These are phyloP conservation scores for Drosophila parvula DNA, from an alignment of 1,140 invertebrate genomes.

Conservation along the genomic window DNA sequence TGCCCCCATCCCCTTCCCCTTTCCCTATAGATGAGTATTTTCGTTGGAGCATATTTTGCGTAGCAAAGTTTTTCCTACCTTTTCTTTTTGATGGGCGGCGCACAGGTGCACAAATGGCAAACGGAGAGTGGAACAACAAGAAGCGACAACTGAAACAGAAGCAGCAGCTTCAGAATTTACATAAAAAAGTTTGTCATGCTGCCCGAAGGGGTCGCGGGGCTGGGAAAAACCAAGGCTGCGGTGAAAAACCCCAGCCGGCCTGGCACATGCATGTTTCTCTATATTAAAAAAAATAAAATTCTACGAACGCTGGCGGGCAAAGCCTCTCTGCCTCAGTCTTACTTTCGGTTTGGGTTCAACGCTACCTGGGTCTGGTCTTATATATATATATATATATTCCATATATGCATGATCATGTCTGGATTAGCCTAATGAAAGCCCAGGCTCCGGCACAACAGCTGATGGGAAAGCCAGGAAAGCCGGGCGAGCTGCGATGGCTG, in stretches of 20 bases:
- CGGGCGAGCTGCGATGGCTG: background rate
- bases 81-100: slow-evolving; percentile 9
- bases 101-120: slow-evolving; percentile 69
- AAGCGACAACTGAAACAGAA: slow-evolving; percentile 43
- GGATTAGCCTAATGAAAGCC: slow-evolving; percentile 82
- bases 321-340: slow-evolving; percentile 7
- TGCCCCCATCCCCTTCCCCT: too few species aligned
- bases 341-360: slow-evolving; percentile 19
- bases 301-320: slow-evolving; percentile 9
- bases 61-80: slow-evolving; percentile 28
- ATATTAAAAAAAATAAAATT: slow-evolving; percentile 47
- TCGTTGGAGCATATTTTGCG: slow-evolving; percentile 31
- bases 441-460: slow-evolving; percentile 53
- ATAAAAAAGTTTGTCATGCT: slow-evolving; percentile 77
- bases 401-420: slow-evolving; percentile 83
- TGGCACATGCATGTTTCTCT: slow-evolving; percentile 28
- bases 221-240: background rate
- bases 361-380: slow-evolving; percentile 11
- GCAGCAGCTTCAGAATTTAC: slow-evolving; percentile 63
- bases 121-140: slow-evolving; percentile 52
- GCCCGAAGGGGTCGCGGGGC: slow-evolving; percentile 3
- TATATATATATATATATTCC: background rate
- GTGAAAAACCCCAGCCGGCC: slow-evolving; percentile 1
- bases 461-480: slow-evolving; percentile 32
- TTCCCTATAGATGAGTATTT: slow-evolving; percentile 8